phyloP scores from a whole-genome alignment of 2,888 invertebrate species.

The Lasioglossum vierecki region DNA sequence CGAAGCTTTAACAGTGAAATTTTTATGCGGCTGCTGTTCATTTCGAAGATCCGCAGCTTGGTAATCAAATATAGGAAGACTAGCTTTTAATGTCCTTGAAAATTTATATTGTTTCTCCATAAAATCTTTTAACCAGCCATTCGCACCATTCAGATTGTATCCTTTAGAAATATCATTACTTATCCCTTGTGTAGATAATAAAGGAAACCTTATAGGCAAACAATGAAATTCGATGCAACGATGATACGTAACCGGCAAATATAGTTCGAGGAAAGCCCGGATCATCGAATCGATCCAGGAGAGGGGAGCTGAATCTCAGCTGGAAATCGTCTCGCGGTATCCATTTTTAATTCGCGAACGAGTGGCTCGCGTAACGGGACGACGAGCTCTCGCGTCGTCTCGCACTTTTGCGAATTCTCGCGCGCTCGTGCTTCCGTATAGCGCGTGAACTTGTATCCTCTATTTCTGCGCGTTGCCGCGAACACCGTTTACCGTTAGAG shows the following conservation, averaged over 20 bases:
- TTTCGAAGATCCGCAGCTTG: not conserved
- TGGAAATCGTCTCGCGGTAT: conserved; percentile 24
- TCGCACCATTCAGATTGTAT: too few species aligned
- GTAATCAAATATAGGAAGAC: not conserved
- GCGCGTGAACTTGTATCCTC: not conserved
- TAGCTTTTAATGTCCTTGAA: too few species aligned
- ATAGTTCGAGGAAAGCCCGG: not conserved
- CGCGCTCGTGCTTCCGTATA: conserved; percentile 35
- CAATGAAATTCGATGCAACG: not conserved
- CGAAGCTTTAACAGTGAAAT: not conserved
- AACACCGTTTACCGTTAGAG: conserved; percentile 28
- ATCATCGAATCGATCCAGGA: not conserved
- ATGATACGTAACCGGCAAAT: not conserved
- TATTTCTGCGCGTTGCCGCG: not conserved
- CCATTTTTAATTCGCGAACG: conserved; percentile 31
- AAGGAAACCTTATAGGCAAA: not conserved
- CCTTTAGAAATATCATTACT: too few species aligned
- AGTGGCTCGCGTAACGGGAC: conserved; percentile 35
- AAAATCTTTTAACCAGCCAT: too few species aligned
- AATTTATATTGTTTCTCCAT: too few species aligned
- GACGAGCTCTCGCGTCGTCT: not conserved
- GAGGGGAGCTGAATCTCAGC: not conserved
- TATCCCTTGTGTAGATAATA: too few species aligned
- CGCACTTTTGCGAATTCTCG: conserved; percentile 50
- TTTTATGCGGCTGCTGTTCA: not conserved